Conservation (phyloP, 1,140 invertebrate genomes). For the Sycobia sp. region DNA sequence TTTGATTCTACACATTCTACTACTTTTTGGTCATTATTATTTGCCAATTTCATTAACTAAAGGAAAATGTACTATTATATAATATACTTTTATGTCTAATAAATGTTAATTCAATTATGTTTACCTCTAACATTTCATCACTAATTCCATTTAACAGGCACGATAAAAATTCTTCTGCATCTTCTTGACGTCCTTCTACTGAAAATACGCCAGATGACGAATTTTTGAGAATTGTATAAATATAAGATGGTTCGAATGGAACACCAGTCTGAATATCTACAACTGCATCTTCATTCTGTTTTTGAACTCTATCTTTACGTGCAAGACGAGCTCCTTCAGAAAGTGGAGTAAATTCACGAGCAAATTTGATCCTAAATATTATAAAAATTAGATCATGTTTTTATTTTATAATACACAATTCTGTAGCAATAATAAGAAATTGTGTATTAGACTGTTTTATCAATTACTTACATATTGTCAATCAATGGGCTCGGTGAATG, state of each 20-base stretch:
- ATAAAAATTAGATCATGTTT: too few species aligned
- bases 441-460: constrained; percentile 5
- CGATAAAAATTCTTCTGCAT: constrained; percentile 93
- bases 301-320: constrained; percentile 59
- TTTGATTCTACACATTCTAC: constrained; percentile 44
- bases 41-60: constrained; percentile 74
- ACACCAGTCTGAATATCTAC: constrained; percentile 63
- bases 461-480: constrained; percentile 81
- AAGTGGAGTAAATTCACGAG: constrained; percentile 72
- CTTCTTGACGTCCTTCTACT: constrained; percentile 86
- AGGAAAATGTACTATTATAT: constrained; percentile 30
- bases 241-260: constrained; percentile 81
- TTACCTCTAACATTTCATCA: constrained; percentile 92
- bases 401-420: too few species aligned
- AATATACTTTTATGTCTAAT: too few species aligned
- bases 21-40: constrained; percentile 52
- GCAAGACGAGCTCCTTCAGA: constrained; percentile 62
- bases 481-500: constrained; percentile 85
- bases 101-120: constrained; percentile 21
- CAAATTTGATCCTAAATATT: constrained; percentile 71
- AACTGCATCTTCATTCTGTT: constrained; percentile 50
- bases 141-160: constrained; percentile 91
- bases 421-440: constrained; percentile 17
- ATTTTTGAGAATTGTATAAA: constrained; percentile 79
- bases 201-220: constrained; percentile 73